Percentiles rank a stretch among this genome's conserved stretches.
These are phyloP conservation scores for Oreochromis spilurus DNA, from an alignment of 2,113 vertebrate genomes.

Conservation along the genomic window DNA sequence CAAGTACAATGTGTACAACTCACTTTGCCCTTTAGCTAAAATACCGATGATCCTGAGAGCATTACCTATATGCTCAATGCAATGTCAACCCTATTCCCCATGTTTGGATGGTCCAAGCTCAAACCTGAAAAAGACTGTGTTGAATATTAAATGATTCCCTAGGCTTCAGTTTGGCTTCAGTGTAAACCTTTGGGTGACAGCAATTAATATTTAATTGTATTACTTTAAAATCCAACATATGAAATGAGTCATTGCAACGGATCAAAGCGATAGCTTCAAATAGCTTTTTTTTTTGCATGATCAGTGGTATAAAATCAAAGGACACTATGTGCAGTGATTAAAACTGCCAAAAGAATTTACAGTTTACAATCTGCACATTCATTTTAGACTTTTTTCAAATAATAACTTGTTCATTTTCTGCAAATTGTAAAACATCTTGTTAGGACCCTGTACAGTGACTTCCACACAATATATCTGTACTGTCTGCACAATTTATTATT, in stretches of 20 bases:
- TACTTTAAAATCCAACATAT: neutral
- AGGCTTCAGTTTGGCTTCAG: neutral
- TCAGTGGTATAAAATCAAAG: neutral
- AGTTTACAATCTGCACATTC: neutral
- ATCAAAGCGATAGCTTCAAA: neutral
- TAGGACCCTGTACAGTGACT: neutral
- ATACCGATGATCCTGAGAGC: neutral
- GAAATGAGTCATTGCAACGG: neutral
- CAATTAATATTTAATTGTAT: neutral
- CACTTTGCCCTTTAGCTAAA: neutral
- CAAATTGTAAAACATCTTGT: neutral
- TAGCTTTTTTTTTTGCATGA: neutral
- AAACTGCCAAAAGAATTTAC: neutral
- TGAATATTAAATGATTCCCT: neutral
- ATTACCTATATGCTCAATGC: neutral
- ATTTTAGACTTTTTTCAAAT: neutral
- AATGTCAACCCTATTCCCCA: neutral
- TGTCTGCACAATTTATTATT: neutral
- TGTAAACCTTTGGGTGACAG: neutral
- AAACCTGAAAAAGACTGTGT: neutral
- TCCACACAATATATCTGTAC: neutral
- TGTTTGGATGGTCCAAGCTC: neutral
- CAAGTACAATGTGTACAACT: neutral
- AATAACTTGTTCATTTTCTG: neutral
- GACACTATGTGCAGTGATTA: rapidly evolving